Evolutionary conservation across 2,888 invertebrate genomes (phyloP), one percentile per base, ranked within the genome.

Genomic region (Heliconius charithonia): DNA sequence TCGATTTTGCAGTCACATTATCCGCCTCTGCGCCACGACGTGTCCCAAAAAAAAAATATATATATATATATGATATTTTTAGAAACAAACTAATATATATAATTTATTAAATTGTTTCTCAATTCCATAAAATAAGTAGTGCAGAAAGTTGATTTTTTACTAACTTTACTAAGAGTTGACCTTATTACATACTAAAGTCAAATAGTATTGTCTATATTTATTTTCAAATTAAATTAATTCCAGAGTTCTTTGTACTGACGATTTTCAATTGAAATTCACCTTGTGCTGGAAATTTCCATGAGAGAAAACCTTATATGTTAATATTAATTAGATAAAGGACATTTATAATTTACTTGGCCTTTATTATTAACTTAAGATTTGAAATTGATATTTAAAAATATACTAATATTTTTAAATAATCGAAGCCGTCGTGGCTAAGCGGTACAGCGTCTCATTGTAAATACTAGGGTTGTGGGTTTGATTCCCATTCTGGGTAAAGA

Each of bases 241-340:
- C 7, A 41, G 3, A 69, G 69, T n/a, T 41, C 41, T 25, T 69
- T 41, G 69, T 69, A 41, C 69, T 69, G 13, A 69, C n/a, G 37
- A 12, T 25, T 69, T 69, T 41, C 69, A 69, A 69, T 69, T 41
- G 41, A 13, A 69, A 16, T 69, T 69, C 69, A 69, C 69, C 41
- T 69, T 69, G 69, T 25, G 4, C n/a, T 13, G 7, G 41, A n/a
- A 0, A 7, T 69, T 69, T 69, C 25, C 16, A 37, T n/a, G 37
- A 41, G 67, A 67, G 67, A 51, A 67, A 9, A 25, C 41, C 41
- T 41, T 25, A 41, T 69, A 41, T 41, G n/a, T 67, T 10, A 32
- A 67, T 37, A 25, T 25, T 69, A 69, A 4, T 69, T 13, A 69
- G 25, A 67, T 13, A 37, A 67, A 67, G 19, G 69, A 37, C 69